phyloP scores from a whole-genome alignment of 2,797 vertebrate genomes.

The Halcyon chelicuti region DNA sequence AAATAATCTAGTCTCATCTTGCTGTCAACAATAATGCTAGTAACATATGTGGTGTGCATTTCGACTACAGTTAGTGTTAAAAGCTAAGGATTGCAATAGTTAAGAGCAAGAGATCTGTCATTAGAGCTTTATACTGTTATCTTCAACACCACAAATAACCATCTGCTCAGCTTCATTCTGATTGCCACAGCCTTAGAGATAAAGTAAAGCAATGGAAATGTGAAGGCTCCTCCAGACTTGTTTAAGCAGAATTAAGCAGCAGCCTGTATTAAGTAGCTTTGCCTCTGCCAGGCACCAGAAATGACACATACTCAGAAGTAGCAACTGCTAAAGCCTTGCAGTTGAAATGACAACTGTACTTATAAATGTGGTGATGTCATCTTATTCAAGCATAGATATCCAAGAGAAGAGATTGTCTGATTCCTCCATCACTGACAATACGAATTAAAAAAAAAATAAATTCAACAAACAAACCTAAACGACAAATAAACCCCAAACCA shows the following conservation, averaged over 20 bases:
- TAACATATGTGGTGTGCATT: accelerated
- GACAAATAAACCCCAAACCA: not conserved
- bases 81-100: not conserved
- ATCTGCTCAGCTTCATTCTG: not conserved
- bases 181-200: not conserved
- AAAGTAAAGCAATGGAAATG: not conserved
- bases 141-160: not conserved
- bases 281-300: not conserved
- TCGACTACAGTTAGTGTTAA: not conserved
- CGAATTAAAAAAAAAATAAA: not conserved
- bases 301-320: conserved; percentile 22
- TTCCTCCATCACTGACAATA: not conserved
- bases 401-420: not conserved
- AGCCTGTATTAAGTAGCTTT: not conserved
- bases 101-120: not conserved
- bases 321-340: conserved; percentile 19
- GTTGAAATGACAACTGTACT: conserved; percentile 23
- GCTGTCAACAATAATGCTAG: not conserved
- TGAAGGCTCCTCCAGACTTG: not conserved
- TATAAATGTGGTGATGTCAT: not conserved
- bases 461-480: not conserved
- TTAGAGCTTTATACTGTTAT: not conserved
- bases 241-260: not conserved
- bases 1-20: not conserved
- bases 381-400: not conserved